phyloP scores from a whole-genome alignment of 2,888 invertebrate species.

The Eubasilissa splendida region DNA sequence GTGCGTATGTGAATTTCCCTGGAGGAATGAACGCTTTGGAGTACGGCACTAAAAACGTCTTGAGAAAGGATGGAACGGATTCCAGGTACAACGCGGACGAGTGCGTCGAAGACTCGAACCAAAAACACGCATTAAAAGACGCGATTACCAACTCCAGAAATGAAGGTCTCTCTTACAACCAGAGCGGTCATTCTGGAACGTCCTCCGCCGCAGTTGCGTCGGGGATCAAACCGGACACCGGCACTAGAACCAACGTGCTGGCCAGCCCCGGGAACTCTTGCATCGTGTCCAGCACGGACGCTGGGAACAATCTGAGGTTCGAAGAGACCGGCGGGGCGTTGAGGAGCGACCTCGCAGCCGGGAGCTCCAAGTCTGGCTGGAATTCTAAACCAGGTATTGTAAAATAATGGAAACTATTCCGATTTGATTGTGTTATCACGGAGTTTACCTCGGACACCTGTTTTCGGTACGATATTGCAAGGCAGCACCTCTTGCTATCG shows the following conservation, averaged over 20 bases:
- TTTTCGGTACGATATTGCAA: no score
- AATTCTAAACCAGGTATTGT: conserved; percentile 46
- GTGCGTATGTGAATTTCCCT: background rate
- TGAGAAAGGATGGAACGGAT: background rate
- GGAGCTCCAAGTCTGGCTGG: conserved; percentile 40
- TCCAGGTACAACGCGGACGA: conserved; percentile 11
- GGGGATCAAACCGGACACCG: conserved; percentile 35
- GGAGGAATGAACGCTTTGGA: background rate
- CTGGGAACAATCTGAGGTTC: conserved; percentile 38
- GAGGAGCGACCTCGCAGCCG: conserved; percentile 24
- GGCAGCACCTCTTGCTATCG: no score
- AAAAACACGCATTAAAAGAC: background rate
- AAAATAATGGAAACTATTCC: background rate
- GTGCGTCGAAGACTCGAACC: background rate
- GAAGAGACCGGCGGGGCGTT: conserved; percentile 24
- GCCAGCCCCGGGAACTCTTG: conserved; percentile 55
- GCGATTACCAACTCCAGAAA: conserved; percentile 34
- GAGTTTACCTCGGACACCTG: no score
- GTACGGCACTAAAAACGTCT: background rate
- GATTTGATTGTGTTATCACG: no score
- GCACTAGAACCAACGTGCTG: conserved; percentile 43
- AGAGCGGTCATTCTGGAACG: background rate
- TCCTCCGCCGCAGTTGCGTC: background rate
- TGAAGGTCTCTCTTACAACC: background rate
- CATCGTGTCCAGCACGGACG: conserved; percentile 57